These are phyloP conservation scores for Phylloscopus collybita DNA, from an alignment of 2,797 vertebrate genomes.

Conservation along the genomic window DNA sequence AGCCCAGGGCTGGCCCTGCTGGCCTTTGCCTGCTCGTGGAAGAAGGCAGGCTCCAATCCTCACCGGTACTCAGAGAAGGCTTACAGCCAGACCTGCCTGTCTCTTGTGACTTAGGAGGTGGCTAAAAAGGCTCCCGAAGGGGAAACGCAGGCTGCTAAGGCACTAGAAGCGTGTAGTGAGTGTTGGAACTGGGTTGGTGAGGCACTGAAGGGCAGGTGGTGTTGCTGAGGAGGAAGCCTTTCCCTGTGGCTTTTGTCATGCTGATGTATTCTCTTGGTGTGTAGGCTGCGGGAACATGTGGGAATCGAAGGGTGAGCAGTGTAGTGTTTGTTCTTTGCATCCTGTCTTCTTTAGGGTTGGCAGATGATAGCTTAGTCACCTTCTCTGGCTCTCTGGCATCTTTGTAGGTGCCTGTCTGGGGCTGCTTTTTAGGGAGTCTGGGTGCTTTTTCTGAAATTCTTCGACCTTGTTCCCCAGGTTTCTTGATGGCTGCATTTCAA, in stretches of 20 bases:
- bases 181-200: not conserved
- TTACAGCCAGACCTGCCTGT: not conserved
- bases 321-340: not conserved
- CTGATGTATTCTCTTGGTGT: not conserved
- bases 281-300: not conserved
- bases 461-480: conserved; percentile 15
- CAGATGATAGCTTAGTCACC: not conserved
- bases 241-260: not conserved
- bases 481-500: not conserved
- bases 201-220: conserved; percentile 13
- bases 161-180: fast-evolving
- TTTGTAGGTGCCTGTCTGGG: not conserved
- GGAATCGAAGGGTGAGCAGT: not conserved
- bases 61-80: not conserved
- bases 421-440: not conserved
- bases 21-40: not conserved
- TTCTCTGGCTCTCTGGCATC: not conserved
- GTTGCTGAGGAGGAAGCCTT: not conserved
- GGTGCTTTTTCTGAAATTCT: not conserved
- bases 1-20: not conserved
- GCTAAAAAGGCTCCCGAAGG: not conserved
- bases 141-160: not conserved
- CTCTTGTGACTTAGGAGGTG: not conserved
- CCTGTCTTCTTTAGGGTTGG: not conserved
- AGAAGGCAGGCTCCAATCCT: not conserved